Evolutionary conservation across 2,888 invertebrate genomes (phyloP), one percentile per base, ranked within the genome.

Genomic region (Eustalomyia histrio): DNA sequence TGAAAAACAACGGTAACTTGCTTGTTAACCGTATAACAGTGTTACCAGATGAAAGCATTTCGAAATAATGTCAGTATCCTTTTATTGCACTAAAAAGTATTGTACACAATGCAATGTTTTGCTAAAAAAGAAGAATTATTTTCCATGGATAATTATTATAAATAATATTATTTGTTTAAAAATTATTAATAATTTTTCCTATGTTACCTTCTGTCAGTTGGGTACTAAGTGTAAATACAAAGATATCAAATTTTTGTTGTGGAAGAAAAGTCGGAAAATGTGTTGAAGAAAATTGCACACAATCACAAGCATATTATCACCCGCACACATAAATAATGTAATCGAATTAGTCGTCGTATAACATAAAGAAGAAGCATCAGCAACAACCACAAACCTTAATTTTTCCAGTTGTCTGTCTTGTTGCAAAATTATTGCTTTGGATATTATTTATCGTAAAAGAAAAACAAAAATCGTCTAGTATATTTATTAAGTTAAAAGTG

Each of bases 401-500:
- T 21, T 63, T 24, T 10, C 21, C 21, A 21, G 21, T 21, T 21
- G 21, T 21, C 21, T 21, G 21, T 24, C 24, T 21, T 39, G 39
- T 18, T 39, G 39, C 43, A 43, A 14, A 14, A 43, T 4, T 43
- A 43, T 14, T 43, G 12, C 35, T 21, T 21, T 21, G 10, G 7
- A 35, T 5, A 35, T 35, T 35, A 9, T 35, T 35, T 35, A 35
- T 35, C 35, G 35, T 8, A 35, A 43, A 43, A 43, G 43, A 43
- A 43, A 43, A 43, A 43, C 35, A 43, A 14, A 43, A 21, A 21
- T 21, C 21, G 21, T 21, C 21, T 21, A 21, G 21, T 21, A 21
- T 21, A 43, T 43, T 43, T 43, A 14, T 21, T 2, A 43, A 12
- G 43, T 43, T 14, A 76, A 76, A 78, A 65, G 76, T 78, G 60